A percentile compares a stretch with the other conserved stretches of the same genome.
Evolutionary conservation across 2,113 vertebrate species (phyloP).

Genomic region (Physeter macrocephalus): DNA sequence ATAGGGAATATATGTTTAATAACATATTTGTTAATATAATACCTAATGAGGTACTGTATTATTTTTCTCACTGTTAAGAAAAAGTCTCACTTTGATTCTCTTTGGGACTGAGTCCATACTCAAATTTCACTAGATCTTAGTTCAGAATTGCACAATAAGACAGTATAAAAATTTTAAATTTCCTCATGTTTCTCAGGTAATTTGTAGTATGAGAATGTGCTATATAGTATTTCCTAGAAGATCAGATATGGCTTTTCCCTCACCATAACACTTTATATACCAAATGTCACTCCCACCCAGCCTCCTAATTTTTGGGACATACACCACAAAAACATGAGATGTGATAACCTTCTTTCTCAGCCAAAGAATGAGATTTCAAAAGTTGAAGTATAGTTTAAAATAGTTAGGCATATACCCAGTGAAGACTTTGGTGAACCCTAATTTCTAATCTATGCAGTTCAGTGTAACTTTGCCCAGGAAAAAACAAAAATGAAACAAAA

Average conservation of each 20-base stretch:
- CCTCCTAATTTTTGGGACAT: accelerated
- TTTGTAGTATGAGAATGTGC: neutral
- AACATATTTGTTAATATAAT: neutral
- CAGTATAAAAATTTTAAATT: neutral
- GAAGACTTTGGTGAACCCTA: neutral
- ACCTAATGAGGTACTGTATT: neutral
- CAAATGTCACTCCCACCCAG: neutral
- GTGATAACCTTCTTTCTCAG: neutral
- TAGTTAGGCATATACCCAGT: accelerated
- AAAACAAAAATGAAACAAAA: neutral
- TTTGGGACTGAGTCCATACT: neutral
- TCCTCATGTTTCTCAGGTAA: neutral
- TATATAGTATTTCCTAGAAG: neutral
- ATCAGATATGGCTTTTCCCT: neutral
- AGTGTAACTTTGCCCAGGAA: neutral
- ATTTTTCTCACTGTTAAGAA: neutral
- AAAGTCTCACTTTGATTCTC: neutral
- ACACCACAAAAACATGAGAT: neutral
- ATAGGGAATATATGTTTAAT: neutral
- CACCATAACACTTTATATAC: accelerated
- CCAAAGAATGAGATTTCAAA: neutral
- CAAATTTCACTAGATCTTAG: neutral
- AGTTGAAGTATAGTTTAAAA: neutral
- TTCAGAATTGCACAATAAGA: neutral
- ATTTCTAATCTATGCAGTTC: neutral